Conservation (phyloP, 2,888 invertebrate species). For the Periphyllus acericola region DNA sequence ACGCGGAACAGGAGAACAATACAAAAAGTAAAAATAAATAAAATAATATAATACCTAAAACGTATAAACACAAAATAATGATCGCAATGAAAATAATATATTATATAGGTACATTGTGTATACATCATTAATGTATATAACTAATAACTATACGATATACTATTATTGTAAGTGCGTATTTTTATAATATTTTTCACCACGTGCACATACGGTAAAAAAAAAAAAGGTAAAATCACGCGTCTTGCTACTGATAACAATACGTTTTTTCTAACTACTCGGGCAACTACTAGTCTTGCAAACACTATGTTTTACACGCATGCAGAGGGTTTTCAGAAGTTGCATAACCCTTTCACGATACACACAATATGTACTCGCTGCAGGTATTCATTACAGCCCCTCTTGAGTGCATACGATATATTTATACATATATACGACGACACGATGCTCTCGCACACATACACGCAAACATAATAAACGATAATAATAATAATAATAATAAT, state of each 20-base stretch:
- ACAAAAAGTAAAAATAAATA: background rate
- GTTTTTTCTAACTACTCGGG: background rate
- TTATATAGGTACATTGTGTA: background rate
- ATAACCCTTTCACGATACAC: constrained; percentile 8
- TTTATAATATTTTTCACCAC: background rate
- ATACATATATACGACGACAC: background rate
- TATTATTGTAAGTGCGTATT: background rate
- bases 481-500: too few relatives aligned
- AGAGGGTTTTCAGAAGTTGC: constrained; percentile 15
- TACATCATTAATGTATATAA: too few relatives aligned
- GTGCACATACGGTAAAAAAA: background rate
- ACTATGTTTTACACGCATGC: constrained; percentile 22
- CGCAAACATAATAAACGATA: background rate
- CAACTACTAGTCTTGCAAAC: background rate
- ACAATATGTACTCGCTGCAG: background rate
- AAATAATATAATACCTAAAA: background rate
- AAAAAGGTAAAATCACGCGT: background rate
- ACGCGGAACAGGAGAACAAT: background rate
- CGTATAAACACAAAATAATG: background rate
- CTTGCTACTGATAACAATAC: background rate
- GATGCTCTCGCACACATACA: constrained; percentile 25
- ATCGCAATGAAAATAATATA: background rate
- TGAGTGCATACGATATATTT: background rate
- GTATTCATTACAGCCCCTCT: constrained; percentile 19
- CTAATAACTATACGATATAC: background rate